Evolutionary conservation across 2,113 vertebrate species (phyloP).

Genomic region (Muscicapa adusta): DNA sequence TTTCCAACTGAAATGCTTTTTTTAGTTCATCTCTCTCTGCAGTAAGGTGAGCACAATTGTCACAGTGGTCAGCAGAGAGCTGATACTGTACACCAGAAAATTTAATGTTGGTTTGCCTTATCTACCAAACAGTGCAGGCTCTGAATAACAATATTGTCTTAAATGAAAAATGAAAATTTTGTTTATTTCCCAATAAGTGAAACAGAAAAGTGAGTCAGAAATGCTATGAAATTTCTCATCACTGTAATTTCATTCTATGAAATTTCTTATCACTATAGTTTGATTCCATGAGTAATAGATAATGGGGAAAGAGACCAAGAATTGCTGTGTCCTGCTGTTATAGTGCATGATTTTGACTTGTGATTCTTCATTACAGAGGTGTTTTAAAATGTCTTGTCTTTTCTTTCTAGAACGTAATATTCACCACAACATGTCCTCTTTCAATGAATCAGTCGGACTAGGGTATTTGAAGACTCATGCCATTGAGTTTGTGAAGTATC

Average conservation of each 20-base stretch:
- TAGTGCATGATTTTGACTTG: not conserved
- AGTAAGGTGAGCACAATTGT: not conserved
- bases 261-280: not conserved
- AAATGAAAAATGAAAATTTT: not conserved
- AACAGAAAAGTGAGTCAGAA: not conserved
- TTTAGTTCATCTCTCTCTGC: not conserved
- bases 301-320: not conserved
- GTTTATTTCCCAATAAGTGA: not conserved
- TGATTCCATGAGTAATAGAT: not conserved
- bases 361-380: not conserved
- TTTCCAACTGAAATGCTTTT: not conserved
- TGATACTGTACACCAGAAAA: not conserved
- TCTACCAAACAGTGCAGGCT: not conserved
- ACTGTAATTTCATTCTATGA: not conserved
- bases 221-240: not conserved
- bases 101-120: not conserved
- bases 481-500: slow-evolving; percentile 99
- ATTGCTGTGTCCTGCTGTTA: not conserved
- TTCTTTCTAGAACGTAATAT: slow-evolving; percentile 88
- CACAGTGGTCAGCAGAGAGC: not conserved
- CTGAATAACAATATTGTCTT: not conserved
- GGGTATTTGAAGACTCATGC: slow-evolving; percentile 99
- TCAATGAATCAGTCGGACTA: slow-evolving; percentile 95
- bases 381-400: slow-evolving; percentile 42
- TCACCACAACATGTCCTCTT: slow-evolving; percentile 98